These are phyloP conservation scores for Hirtodrosophila cameraria DNA, from an alignment of 2,888 invertebrate genomes.

Conservation along the genomic window DNA sequence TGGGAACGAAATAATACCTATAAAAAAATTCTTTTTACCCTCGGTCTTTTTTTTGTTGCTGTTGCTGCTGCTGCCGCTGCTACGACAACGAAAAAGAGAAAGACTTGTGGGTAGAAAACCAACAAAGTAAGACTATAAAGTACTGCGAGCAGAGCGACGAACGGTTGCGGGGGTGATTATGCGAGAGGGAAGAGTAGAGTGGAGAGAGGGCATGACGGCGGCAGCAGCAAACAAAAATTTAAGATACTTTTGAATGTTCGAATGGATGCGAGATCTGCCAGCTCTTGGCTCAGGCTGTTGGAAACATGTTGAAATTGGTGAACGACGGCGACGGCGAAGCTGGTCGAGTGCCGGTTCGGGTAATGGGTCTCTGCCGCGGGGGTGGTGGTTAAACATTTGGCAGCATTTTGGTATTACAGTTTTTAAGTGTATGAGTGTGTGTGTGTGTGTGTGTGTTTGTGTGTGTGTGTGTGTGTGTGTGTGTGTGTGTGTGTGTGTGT, in stretches of 20 bases:
- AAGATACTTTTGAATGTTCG: constrained; percentile 73
- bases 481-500: constrained; percentile 29
- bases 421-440: constrained; percentile 31
- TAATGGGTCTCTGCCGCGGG: constrained; percentile 69
- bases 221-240: constrained; percentile 69
- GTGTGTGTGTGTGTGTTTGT: constrained; percentile 29
- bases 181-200: constrained; percentile 8
- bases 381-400: constrained; percentile 70
- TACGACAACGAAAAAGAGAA: constrained; percentile 78
- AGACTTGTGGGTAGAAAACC: constrained; percentile 82
- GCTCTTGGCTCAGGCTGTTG: constrained; percentile 58
- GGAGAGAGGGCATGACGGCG: constrained; percentile 10
- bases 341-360: constrained; percentile 53
- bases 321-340: constrained; percentile 55
- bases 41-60: constrained; percentile 54
- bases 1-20: constrained; percentile 81
- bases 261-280: constrained; percentile 67
- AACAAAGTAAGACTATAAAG: constrained; percentile 80
- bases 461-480: constrained; percentile 33
- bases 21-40: constrained; percentile 56
- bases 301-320: constrained; percentile 78
- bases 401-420: constrained; percentile 72
- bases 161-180: constrained; percentile 42
- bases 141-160: constrained; percentile 55
- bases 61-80: constrained; percentile 49